These are phyloP conservation scores for Rhogogaster chlorosoma DNA, from an alignment of 2,888 invertebrate species.

Conservation along the genomic window DNA sequence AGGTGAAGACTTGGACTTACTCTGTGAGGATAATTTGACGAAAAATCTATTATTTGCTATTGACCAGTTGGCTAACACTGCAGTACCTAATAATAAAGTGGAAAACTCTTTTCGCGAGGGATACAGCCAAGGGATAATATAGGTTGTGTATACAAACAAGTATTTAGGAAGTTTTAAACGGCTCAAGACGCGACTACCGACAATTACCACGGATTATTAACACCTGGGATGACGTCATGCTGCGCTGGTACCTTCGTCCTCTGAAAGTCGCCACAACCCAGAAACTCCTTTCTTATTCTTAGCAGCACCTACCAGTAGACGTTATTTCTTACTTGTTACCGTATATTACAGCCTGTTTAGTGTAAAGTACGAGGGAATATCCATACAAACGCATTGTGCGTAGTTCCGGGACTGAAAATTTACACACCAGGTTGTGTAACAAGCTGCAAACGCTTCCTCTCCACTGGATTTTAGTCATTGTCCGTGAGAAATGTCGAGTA, in stretches of 20 bases:
- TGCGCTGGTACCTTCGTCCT: conserved; percentile 56
- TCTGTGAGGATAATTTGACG: not conserved
- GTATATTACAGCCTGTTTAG: conserved; percentile 24
- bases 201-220: conserved; percentile 77
- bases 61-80: conserved; percentile 15
- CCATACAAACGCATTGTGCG: conserved; percentile 7
- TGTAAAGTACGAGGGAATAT: conserved; percentile 10
- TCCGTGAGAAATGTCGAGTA: conserved; percentile 35
- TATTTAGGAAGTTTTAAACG: conserved; percentile 75
- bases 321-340: conserved; percentile 7
- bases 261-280: conserved; percentile 20
- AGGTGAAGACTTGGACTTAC: not conserved
- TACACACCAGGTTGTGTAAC: conserved; percentile 21
- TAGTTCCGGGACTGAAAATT: conserved; percentile 30
- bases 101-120: not conserved
- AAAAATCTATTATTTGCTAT: not conserved
- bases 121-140: not conserved
- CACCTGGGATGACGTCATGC: conserved; percentile 75
- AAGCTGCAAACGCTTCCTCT: conserved; percentile 32
- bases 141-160: conserved; percentile 74
- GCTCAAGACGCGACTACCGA: conserved; percentile 69
- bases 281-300: conserved; percentile 26
- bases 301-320: not conserved
- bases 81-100: not conserved
- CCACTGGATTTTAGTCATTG: not conserved